These are phyloP conservation scores for Cataglyphis cursor DNA, from an alignment of 2,888 invertebrate species.

Conservation along the genomic window DNA sequence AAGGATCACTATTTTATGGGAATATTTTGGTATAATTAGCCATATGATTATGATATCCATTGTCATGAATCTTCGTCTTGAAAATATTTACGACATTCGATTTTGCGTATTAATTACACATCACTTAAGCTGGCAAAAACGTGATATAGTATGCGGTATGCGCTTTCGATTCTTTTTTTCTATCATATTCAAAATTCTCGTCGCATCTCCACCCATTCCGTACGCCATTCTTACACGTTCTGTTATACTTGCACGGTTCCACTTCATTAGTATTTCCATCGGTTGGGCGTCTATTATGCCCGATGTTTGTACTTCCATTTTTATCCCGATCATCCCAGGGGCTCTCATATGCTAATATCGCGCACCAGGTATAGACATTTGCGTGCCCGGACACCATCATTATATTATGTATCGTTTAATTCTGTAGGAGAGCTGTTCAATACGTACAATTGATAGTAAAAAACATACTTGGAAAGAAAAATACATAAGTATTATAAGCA, in stretches of 20 bases:
- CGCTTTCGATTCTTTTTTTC: conserved; percentile 15
- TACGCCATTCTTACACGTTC: conserved; percentile 71
- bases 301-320: conserved; percentile 83
- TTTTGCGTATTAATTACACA: not conserved
- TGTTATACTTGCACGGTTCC: conserved; percentile 89
- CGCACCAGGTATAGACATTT: conserved; percentile 63
- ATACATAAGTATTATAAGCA: not conserved
- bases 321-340: conserved; percentile 81
- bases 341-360: conserved; percentile 78
- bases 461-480: not conserved
- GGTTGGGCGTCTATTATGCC: conserved; percentile 80
- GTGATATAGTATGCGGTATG: not conserved
- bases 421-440: not conserved
- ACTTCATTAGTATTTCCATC: conserved; percentile 83
- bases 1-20: not conserved
- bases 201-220: conserved; percentile 60
- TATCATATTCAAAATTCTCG: conserved; percentile 54
- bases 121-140: not conserved
- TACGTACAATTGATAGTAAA: not conserved
- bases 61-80: conserved; percentile 23
- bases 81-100: not conserved
- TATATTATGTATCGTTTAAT: not conserved
- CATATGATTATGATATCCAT: not conserved
- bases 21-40: not conserved
- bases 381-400: not conserved